Conservation (phyloP, 1,140 invertebrate genomes). For the Danaus plexippus region DNA sequence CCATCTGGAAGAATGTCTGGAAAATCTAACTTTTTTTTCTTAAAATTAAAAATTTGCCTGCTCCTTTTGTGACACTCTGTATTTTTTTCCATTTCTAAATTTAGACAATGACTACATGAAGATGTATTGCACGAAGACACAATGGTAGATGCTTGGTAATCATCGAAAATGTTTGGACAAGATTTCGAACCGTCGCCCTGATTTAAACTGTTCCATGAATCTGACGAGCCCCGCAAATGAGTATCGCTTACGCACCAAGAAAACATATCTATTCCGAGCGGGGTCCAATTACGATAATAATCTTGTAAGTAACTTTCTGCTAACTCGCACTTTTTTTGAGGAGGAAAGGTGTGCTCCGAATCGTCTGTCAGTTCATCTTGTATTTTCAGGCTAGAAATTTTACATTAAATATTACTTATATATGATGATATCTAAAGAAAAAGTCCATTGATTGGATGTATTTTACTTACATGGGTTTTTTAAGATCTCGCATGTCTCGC, state of each 20-base stretch:
- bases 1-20: constrained; percentile 5
- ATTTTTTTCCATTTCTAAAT: constrained; percentile 16
- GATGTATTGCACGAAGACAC: constrained; percentile 35
- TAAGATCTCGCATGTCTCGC: constrained; percentile 31
- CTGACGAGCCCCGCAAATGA: constrained; percentile 28
- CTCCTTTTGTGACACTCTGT: constrained; percentile 15
- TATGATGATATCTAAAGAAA: constrained; percentile 4
- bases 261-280: constrained; percentile 35
- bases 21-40: constrained; percentile 15
- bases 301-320: constrained; percentile 50
- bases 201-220: constrained; percentile 29
- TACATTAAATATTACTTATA: constrained; percentile 5
- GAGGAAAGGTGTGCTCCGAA: constrained; percentile 20
- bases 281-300: constrained; percentile 38
- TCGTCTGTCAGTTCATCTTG: constrained; percentile 32
- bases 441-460: constrained; percentile 9
- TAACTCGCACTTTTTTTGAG: constrained; percentile 39
- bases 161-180: constrained; percentile 42
- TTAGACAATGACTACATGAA: constrained; percentile 28
- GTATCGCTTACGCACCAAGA: constrained; percentile 42
- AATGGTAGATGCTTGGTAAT: constrained; percentile 31
- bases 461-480: constrained; percentile 44
- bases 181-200: constrained; percentile 38
- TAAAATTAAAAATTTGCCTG: constrained; percentile 26
- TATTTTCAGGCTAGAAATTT: constrained; percentile 36